Evolutionary conservation across 2,113 vertebrate species (phyloP).

Genomic region (Corvus cornix): DNA sequence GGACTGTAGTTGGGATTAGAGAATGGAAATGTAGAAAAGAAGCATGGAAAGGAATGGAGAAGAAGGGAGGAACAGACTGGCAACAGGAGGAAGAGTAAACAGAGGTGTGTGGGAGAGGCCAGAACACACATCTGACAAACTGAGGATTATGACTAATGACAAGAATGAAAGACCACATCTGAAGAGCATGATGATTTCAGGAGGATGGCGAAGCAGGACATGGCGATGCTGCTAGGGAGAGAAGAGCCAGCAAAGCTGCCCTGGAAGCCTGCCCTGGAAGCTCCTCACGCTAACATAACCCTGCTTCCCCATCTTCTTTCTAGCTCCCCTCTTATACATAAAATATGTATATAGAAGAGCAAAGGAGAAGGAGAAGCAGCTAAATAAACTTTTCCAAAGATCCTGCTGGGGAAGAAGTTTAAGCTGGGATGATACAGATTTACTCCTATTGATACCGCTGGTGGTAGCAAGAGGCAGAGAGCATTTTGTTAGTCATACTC

Average conservation of each 20-base stretch:
- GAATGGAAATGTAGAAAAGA: conserved; percentile 64
- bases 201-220: conserved; percentile 52
- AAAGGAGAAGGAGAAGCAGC: conserved; percentile 62
- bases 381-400: conserved; percentile 10
- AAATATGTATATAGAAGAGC: conserved; percentile 47
- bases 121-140: conserved; percentile 61
- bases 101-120: conserved; percentile 62
- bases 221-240: conserved; percentile 58
- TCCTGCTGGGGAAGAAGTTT: conserved; percentile 37
- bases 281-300: conserved; percentile 31
- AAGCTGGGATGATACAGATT: conserved; percentile 10
- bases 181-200: conserved; percentile 62
- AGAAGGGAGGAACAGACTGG: conserved; percentile 68
- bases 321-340: conserved; percentile 41
- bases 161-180: conserved; percentile 54
- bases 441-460: background rate
- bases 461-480: background rate
- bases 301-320: conserved; percentile 69
- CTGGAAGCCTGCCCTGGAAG: conserved; percentile 56
- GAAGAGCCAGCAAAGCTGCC: conserved; percentile 54
- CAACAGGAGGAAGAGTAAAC: conserved; percentile 63
- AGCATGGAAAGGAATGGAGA: conserved; percentile 61
- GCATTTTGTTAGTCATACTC: background rate
- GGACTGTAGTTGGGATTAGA: conserved; percentile 63
- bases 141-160: conserved; percentile 58